Evolutionary conservation across 2,888 invertebrate genomes (phyloP).

Genomic region (Cephonodes hylas): DNA sequence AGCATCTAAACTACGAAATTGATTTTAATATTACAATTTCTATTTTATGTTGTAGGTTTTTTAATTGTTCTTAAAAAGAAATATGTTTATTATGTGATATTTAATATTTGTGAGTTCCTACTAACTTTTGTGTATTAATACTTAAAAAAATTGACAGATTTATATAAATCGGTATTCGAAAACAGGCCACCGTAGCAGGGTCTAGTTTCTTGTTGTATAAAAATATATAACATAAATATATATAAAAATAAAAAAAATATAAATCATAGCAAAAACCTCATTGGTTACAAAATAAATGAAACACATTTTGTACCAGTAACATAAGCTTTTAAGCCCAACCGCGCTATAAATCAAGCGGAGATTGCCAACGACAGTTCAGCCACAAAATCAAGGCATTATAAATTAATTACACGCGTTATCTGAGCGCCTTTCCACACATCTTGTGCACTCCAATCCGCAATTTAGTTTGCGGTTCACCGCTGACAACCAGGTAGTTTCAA

Average conservation of each 20-base stretch:
- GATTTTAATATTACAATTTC: not conserved
- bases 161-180: no score
- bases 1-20: not conserved
- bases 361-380: not conserved
- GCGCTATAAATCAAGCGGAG: not conserved
- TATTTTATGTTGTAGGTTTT: not conserved
- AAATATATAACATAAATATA: no score
- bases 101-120: no score
- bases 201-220: no score
- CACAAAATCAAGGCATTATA: conserved; percentile 7
- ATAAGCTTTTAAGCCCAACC: not conserved
- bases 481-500: conserved; percentile 37
- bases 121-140: no score
- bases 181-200: no score
- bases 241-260: no score
- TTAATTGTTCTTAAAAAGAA: no score
- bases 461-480: conserved; percentile 59
- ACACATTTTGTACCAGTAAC: not conserved
- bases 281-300: not conserved
- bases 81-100: no score
- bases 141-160: no score
- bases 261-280: not conserved
- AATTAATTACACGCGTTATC: conserved; percentile 11
- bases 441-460: conserved; percentile 60
- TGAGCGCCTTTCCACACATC: conserved; percentile 41